These are phyloP conservation scores for Silurus aristotelis DNA, from an alignment of 2,797 vertebrate genomes.

Conservation along the genomic window DNA sequence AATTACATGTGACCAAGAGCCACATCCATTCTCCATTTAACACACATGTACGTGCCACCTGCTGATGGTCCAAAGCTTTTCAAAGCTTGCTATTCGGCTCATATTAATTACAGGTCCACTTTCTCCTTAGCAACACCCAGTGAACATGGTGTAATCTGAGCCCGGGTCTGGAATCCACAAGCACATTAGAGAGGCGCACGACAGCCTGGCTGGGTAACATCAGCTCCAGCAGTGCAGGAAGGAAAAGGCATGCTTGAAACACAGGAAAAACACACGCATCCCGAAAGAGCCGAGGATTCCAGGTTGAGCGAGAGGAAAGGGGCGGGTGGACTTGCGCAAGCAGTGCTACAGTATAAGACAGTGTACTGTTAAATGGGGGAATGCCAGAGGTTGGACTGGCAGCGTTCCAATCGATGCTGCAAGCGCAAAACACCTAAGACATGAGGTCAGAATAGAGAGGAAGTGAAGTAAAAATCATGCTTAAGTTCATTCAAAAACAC, in stretches of 20 bases:
- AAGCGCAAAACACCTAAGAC: slow-evolving; percentile 14
- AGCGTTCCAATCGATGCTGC: slow-evolving; percentile 58
- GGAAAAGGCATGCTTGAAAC: slow-evolving; percentile 59
- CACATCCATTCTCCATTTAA: slow-evolving; percentile 12
- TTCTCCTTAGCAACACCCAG: slow-evolving; percentile 48
- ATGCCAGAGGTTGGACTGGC: slow-evolving; percentile 56
- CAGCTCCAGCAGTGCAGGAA: slow-evolving; percentile 60
- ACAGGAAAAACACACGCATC: slow-evolving; percentile 46
- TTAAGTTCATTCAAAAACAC: slow-evolving; percentile 51
- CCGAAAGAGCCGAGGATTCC: slow-evolving; percentile 22
- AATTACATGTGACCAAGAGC: slow-evolving; percentile 26
- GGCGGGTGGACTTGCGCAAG: slow-evolving; percentile 47
- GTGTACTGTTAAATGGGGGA: slow-evolving; percentile 68
- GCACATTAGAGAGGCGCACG: slow-evolving; percentile 50
- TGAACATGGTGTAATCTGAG: slow-evolving; percentile 37
- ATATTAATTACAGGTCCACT: slow-evolving; percentile 47
- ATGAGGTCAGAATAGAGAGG: slow-evolving; percentile 55
- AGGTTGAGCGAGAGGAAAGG: not conserved
- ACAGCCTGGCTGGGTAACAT: slow-evolving; percentile 49
- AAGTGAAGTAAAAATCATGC: slow-evolving; percentile 52
- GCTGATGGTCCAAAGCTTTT: slow-evolving; percentile 28
- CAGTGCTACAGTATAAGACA: slow-evolving; percentile 54
- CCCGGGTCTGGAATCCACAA: slow-evolving; percentile 50
- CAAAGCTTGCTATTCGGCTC: slow-evolving; percentile 23
- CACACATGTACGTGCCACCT: slow-evolving; percentile 38